Evolutionary conservation across 1,140 invertebrate species (phyloP).

Genomic region (Saccostrea echinata): DNA sequence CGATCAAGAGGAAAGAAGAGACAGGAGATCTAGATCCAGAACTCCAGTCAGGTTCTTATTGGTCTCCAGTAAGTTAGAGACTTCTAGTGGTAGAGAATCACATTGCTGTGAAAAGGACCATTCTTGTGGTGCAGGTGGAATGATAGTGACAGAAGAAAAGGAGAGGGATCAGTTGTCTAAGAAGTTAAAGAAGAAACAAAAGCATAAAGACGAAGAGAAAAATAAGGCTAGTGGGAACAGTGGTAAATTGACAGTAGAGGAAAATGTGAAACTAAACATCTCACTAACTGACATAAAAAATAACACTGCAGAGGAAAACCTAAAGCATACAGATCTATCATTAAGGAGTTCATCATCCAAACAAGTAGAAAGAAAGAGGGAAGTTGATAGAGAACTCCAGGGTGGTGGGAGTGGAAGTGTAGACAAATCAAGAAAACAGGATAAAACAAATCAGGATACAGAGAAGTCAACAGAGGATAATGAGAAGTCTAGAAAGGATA

Average conservation of each 20-base stretch:
- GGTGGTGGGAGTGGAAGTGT: not conserved
- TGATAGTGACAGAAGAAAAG: not conserved
- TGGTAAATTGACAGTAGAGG: not conserved
- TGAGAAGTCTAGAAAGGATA: too few relatives aligned
- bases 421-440: not conserved
- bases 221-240: not conserved
- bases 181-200: not conserved
- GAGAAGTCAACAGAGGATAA: not conserved
- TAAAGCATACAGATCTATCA: not conserved
- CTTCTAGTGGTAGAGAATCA: not conserved
- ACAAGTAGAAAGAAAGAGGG: not conserved
- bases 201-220: not conserved
- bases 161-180: not conserved
- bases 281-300: not conserved
- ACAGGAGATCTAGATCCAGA: not conserved
- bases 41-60: conserved; percentile 6
- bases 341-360: not conserved
- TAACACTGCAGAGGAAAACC: not conserved
- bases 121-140: not conserved
- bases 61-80: conserved; percentile 11
- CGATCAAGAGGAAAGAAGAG: conserved; percentile 9
- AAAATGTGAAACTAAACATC: not conserved
- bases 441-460: not conserved
- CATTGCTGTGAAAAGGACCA: not conserved
- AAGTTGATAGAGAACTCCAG: not conserved